These are phyloP conservation scores for Salminus brasiliensis DNA, from an alignment of 2,113 vertebrate genomes.

Conservation along the genomic window DNA sequence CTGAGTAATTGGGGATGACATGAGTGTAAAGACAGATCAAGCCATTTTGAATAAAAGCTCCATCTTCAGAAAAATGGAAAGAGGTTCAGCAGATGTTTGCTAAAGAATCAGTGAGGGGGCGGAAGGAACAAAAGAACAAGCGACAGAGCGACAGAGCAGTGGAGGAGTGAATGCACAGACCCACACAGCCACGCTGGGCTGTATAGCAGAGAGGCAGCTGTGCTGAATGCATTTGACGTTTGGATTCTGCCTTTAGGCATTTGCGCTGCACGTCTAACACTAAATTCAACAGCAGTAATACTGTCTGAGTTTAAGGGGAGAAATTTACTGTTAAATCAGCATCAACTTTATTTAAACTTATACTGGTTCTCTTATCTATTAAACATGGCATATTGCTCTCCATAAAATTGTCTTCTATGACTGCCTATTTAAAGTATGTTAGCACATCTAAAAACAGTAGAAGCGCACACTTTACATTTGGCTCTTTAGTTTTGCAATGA, in stretches of 20 bases:
- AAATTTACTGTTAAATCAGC: conserved; percentile 5
- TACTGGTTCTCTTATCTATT: too few relatives aligned
- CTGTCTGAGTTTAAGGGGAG: conserved; percentile 31
- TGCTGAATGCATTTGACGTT: conserved; percentile 76
- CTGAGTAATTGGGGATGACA: conserved; percentile 47
- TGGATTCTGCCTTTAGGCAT: conserved; percentile 62
- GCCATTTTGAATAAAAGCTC: conserved; percentile 44
- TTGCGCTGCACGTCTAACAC: conserved; percentile 3
- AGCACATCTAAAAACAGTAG: too few relatives aligned
- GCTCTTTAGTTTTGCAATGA: too few relatives aligned
- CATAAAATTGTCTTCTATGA: too few relatives aligned
- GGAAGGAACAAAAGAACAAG: conserved; percentile 28
- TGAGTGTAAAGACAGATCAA: conserved; percentile 46
- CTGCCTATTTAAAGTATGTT: too few relatives aligned
- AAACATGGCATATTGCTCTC: too few relatives aligned
- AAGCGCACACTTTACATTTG: too few relatives aligned
- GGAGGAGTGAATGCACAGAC: conserved; percentile 66
- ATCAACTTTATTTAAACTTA: too few relatives aligned
- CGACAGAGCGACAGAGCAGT: conserved; percentile 23
- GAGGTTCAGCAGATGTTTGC: conserved; percentile 61
- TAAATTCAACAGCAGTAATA: conserved; percentile 28
- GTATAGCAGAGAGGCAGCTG: conserved; percentile 68
- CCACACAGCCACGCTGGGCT: conserved; percentile 40
- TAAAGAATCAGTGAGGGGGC: conserved; percentile 43
- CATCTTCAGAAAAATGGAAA: conserved; percentile 49